Conservation (phyloP, 2,113 vertebrate genomes). For the Porphyrio hochstetteri region DNA sequence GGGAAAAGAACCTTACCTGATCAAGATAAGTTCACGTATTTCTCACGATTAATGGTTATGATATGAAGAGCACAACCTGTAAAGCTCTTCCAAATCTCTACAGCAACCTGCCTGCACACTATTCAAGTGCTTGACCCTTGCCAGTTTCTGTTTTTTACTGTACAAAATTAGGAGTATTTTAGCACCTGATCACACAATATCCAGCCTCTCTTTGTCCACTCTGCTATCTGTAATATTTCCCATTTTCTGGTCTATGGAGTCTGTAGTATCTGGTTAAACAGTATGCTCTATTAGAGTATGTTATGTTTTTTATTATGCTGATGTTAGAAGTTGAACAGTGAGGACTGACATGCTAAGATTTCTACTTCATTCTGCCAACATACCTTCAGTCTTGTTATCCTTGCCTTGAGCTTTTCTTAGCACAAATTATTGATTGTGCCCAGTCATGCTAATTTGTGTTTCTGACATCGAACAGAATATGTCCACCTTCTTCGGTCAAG, state of each 20-base stretch:
- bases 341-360: neutral
- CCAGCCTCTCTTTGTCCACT: neutral
- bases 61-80: neutral
- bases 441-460: constrained; percentile 10
- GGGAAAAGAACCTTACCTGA: neutral
- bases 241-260: neutral
- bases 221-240: neutral
- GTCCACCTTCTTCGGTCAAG: neutral
- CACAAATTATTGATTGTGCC: constrained; percentile 17
- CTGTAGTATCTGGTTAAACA: neutral
- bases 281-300: neutral
- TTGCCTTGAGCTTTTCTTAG: constrained; percentile 42
- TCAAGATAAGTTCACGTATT: neutral
- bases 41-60: neutral
- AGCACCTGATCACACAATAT: neutral
- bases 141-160: neutral
- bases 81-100: neutral
- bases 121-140: neutral
- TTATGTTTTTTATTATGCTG: neutral
- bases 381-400: neutral
- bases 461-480: neutral
- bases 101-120: neutral
- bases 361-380: neutral
- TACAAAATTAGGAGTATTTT: neutral
- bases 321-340: neutral